Percentiles rank a stretch among this genome's conserved stretches.
These are phyloP conservation scores for Callimorpha dominula DNA, from an alignment of 2,888 invertebrate species.

Conservation along the genomic window DNA sequence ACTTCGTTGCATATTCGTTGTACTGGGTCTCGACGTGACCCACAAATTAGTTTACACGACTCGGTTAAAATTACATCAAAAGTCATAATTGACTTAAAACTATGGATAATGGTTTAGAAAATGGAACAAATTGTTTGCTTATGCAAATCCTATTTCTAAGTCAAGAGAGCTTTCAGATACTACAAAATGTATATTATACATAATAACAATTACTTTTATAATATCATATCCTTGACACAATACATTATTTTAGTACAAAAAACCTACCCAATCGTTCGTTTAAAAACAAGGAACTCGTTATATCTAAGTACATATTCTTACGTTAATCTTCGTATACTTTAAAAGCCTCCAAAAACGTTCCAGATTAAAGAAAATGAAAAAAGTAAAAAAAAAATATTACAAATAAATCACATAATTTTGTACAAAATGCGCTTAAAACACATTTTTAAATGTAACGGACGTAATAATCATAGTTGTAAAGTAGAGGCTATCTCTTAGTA, in stretches of 20 bases:
- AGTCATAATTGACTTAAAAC: conserved; percentile 47
- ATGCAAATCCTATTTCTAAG: conserved; percentile 38
- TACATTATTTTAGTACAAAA: conserved; percentile 59
- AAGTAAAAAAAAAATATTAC: conserved; percentile 68
- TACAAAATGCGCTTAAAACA: conserved; percentile 60
- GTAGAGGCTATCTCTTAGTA: background rate
- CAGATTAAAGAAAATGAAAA: conserved; percentile 63
- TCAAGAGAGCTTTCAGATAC: conserved; percentile 52
- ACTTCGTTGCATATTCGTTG: conserved; percentile 82
- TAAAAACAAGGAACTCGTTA: conserved; percentile 82
- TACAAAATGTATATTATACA: conserved; percentile 60
- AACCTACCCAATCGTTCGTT: conserved; percentile 70
- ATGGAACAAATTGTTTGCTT: conserved; percentile 35
- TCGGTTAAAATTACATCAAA: conserved; percentile 40
- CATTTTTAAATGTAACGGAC: conserved; percentile 22
- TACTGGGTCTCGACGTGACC: conserved; percentile 57
- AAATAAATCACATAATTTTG: conserved; percentile 74
- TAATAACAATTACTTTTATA: conserved; percentile 56
- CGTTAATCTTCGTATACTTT: conserved; percentile 84
- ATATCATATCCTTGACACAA: conserved; percentile 45
- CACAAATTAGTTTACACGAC: conserved; percentile 56
- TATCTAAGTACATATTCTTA: conserved; percentile 85
- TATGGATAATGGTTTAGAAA: conserved; percentile 40
- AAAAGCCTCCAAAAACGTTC: conserved; percentile 84
- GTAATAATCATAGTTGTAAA: background rate